phyloP scores from a whole-genome alignment of 2,888 invertebrate genomes.

The Andrena fulva region DNA sequence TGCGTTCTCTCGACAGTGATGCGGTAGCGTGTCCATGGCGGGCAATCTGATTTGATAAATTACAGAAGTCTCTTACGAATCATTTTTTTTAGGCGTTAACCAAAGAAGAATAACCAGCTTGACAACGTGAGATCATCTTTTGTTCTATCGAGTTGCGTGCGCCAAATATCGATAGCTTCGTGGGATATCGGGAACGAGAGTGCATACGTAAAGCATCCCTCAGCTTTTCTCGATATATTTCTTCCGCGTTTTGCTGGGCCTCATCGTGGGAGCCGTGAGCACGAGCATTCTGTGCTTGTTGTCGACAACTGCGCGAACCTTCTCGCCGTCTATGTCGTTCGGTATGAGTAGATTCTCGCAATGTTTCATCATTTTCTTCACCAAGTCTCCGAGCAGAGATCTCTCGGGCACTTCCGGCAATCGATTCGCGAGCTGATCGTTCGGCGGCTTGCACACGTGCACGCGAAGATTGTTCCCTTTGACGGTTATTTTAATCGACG shows the following conservation, averaged over 20 bases:
- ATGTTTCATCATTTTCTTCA: slow-evolving; percentile 64
- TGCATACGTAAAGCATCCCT: neutral
- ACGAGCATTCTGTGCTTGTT: slow-evolving; percentile 68
- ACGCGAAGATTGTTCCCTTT: slow-evolving; percentile 74
- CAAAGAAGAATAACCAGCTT: neutral
- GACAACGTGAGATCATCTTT: slow-evolving; percentile 26
- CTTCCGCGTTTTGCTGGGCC: slow-evolving; percentile 56
- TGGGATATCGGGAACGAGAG: neutral
- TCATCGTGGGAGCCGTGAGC: slow-evolving; percentile 70
- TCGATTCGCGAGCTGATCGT: slow-evolving; percentile 56
- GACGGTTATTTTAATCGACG: slow-evolving; percentile 75
- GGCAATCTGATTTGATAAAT: neutral
- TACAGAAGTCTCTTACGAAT: neutral
- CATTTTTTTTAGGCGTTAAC: slow-evolving; percentile 24
- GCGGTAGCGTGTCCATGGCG: slow-evolving; percentile 66
- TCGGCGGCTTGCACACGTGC: slow-evolving; percentile 59
- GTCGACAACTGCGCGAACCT: slow-evolving; percentile 71
- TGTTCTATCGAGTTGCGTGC: slow-evolving; percentile 25
- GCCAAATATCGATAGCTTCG: slow-evolving; percentile 20
- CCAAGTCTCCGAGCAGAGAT: slow-evolving; percentile 53
- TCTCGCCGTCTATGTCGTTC: slow-evolving; percentile 68
- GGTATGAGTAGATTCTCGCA: slow-evolving; percentile 74
- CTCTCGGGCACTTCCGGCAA: slow-evolving; percentile 60
- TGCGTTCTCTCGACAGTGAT: slow-evolving; percentile 70
- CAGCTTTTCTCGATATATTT: slow-evolving; percentile 28